These are phyloP conservation scores for Catostylus mosaicus DNA, from an alignment of 30 jellyfish, hydroid and myxozoan species.

Conservation along the genomic window DNA sequence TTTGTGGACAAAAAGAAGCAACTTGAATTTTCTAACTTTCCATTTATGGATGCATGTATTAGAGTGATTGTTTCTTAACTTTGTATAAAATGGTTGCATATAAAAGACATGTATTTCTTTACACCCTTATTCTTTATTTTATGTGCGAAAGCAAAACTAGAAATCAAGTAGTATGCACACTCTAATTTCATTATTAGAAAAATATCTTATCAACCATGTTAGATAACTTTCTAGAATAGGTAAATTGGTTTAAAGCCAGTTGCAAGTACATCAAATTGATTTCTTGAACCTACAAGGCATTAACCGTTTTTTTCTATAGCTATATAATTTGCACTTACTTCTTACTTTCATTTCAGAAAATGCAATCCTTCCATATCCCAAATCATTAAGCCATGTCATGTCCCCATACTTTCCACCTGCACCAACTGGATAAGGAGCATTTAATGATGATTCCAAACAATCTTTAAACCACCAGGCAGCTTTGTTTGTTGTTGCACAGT, in stretches of 20 bases:
- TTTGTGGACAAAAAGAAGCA: no score
- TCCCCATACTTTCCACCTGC: neutral
- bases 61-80: no score
- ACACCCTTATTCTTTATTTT: no score
- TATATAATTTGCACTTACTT: neutral
- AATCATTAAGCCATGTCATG: slow-evolving; percentile 3
- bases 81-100: no score
- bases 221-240: neutral
- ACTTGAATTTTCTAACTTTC: no score
- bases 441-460: slow-evolving; percentile 1
- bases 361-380: neutral
- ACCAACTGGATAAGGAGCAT: neutral
- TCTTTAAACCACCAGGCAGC: slow-evolving; percentile 38
- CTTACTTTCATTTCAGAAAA: slow-evolving; percentile 47
- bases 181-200: neutral
- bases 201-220: neutral
- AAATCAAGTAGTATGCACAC: no score
- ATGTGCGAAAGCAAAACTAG: no score
- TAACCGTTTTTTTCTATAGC: neutral
- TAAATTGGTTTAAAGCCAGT: no score
- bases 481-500: neutral
- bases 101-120: no score
- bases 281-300: neutral
- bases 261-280: neutral
- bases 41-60: no score